phyloP scores from a whole-genome alignment of 1,140 invertebrate species.

The Stegodyphus dumicola region DNA sequence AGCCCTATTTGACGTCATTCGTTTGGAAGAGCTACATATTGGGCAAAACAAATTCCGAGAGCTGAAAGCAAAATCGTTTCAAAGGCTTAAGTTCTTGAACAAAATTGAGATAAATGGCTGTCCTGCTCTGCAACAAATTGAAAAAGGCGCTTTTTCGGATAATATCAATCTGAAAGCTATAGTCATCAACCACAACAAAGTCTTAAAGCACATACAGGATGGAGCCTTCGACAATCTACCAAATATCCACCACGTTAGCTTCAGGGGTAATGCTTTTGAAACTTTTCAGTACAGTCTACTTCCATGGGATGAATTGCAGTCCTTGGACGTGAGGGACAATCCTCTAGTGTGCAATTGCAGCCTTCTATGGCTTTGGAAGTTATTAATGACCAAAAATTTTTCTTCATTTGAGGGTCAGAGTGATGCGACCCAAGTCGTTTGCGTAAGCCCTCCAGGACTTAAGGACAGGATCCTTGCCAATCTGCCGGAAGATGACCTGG shows the following conservation, averaged over 20 bases:
- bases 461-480: slow-evolving; percentile 77
- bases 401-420: slow-evolving; percentile 29
- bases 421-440: slow-evolving; percentile 73
- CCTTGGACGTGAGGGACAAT: slow-evolving; percentile 77
- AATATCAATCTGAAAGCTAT: slow-evolving; percentile 75
- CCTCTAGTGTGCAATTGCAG: slow-evolving; percentile 89
- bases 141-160: slow-evolving; percentile 66
- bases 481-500: slow-evolving; percentile 80
- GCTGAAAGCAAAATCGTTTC: slow-evolving; percentile 59
- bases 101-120: slow-evolving; percentile 65
- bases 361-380: slow-evolving; percentile 84
- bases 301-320: slow-evolving; percentile 62
- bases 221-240: slow-evolving; percentile 79
- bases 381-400: slow-evolving; percentile 65
- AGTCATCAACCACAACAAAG: slow-evolving; percentile 71
- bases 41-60: slow-evolving; percentile 62
- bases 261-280: slow-evolving; percentile 63
- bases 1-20: slow-evolving; percentile 75
- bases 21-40: slow-evolving; percentile 63
- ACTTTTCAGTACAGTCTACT: slow-evolving; percentile 48
- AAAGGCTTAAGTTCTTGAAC: slow-evolving; percentile 60
- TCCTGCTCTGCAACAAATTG: slow-evolving; percentile 65
- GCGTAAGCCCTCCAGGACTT: slow-evolving; percentile 77
- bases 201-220: slow-evolving; percentile 71
- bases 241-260: slow-evolving; percentile 76